Base-by-base conservation (phyloP, 2,888 invertebrate genomes). In the Pammene fasciana region DNA sequence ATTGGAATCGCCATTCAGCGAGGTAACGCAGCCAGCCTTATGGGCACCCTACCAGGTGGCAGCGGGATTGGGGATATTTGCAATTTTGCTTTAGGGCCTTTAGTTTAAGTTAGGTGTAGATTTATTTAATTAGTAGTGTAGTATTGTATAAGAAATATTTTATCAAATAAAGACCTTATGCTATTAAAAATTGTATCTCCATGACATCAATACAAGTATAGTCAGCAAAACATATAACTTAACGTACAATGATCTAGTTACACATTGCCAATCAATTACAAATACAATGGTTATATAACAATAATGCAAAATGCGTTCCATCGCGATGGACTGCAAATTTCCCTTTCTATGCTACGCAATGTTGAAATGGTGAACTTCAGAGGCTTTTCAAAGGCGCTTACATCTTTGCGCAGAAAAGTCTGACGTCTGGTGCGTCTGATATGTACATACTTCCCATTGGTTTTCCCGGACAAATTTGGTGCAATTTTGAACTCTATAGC, bases 231-330 rank as follows among this genome's bases (percentile, higher is more conserved):
- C n/a, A 9, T n/a, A 43, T 4, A 18, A 18, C 11, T 43, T 14
- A 18, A 18, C 14, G 59, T 8, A 48, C 18, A 65, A 55, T 65
- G 13, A 56, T 36, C 13, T 18, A 36, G 14, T 18, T 36, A 65
- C 26, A n/a, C 38, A 38, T 26, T 46, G 45, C 38, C 13, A 38
- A 48, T 56, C 11, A 59, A 26, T 48, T 16, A 16, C 34, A 26
- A 67, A 45, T 7, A 18, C 34, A 62, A 64, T 52, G 18, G 56
- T 56, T 68, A 62, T 18, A 56, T 56, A 68, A 68, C 64, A 68
- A 57, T 50, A 18, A 45, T 45, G 16, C 50, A 34, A 46, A 57
- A 57, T 34, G 34, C 16, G 46, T 36, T 56, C 41, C 68, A 57
- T 64, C 57, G 50, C 50, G 45, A 62, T 56, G 41, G 16, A 55